Evolutionary conservation across 2,888 invertebrate species (phyloP).

Genomic region (Phortica okadai): DNA sequence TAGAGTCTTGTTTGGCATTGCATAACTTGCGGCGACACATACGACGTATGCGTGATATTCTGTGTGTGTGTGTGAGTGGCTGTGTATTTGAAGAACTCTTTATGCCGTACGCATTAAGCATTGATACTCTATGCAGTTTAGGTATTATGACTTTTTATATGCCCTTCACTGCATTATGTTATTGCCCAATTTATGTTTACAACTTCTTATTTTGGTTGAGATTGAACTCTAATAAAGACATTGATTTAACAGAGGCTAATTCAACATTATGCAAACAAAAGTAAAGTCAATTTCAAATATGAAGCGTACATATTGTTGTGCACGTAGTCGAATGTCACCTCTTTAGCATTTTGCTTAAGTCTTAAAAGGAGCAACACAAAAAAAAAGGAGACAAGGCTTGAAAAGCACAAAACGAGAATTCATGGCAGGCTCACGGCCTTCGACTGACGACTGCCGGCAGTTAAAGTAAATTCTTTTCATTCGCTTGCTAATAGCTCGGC

Average conservation of each 20-base stretch:
- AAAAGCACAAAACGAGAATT: neutral
- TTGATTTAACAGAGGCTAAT: no score
- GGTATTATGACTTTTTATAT: neutral
- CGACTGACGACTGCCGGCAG: neutral
- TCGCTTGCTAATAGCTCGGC: slow-evolving; percentile 27
- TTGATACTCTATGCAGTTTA: neutral
- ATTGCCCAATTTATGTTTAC: no score
- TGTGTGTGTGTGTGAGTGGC: neutral
- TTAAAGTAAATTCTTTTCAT: slow-evolving; percentile 28
- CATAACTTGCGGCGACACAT: slow-evolving; percentile 16
- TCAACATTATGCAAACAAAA: no score
- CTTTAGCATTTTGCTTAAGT: neutral
- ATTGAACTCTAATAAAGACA: no score
- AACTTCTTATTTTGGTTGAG: no score
- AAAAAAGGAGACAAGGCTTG: neutral
- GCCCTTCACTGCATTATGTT: neutral
- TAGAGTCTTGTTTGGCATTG: neutral
- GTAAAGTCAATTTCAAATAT: no score
- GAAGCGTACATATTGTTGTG: no score
- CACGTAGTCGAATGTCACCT: no score
- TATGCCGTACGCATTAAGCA: slow-evolving; percentile 18
- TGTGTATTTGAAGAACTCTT: no score
- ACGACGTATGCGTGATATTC: neutral
- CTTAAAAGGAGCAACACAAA: neutral
- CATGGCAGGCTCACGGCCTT: neutral